These are phyloP conservation scores for Spodoptera exigua DNA, from an alignment of 2,888 invertebrate genomes.

Conservation along the genomic window DNA sequence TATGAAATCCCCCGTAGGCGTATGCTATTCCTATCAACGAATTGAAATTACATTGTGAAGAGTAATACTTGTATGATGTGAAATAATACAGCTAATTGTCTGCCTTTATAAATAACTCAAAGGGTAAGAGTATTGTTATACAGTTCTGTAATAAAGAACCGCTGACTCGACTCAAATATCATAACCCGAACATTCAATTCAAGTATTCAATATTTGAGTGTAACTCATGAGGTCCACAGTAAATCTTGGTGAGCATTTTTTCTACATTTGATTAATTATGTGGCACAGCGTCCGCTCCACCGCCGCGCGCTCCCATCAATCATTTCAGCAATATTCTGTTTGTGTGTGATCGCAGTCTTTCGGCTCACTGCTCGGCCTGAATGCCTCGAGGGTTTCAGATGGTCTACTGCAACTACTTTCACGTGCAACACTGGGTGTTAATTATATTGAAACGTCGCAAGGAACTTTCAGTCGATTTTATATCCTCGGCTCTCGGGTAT, in stretches of 20 bases:
- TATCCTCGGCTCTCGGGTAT: no score
- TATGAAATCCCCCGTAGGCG: constrained; percentile 10
- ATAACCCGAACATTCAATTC: no score
- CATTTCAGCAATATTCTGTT: constrained; percentile 24
- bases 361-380: background rate
- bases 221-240: no score
- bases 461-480: constrained; percentile 11
- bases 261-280: constrained; percentile 45
- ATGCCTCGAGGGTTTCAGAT: background rate
- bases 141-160: no score
- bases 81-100: no score
- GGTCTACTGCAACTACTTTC: constrained; percentile 27
- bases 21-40: constrained; percentile 9
- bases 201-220: no score
- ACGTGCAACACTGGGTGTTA: constrained; percentile 4
- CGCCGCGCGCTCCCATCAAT: constrained; percentile 32
- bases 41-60: no score
- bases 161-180: no score
- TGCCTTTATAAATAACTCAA: no score
- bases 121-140: no score
- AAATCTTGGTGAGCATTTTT: constrained; percentile 17
- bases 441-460: constrained; percentile 16
- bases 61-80: background rate
- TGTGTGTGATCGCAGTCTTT: constrained; percentile 19
- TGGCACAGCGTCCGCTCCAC: background rate